A percentile compares a stretch with the other conserved stretches of the same genome.
Conservation (phyloP, 2,113 vertebrate species). For the Camelus dromedarius region DNA sequence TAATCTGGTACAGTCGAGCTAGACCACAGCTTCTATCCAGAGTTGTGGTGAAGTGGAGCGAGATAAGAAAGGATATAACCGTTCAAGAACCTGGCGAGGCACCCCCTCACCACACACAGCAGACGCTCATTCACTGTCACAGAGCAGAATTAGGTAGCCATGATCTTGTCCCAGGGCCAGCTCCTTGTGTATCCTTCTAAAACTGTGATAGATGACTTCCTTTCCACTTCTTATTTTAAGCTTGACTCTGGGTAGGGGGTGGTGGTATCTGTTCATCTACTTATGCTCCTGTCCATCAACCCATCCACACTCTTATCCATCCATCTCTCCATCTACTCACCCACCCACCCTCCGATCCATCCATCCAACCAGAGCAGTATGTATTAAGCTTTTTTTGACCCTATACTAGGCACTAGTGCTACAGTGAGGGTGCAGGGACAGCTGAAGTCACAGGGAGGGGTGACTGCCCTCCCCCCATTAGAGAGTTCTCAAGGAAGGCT, state of each 20-base stretch:
- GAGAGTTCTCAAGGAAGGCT: background rate
- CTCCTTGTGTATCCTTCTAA: background rate
- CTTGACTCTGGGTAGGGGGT: rapidly evolving
- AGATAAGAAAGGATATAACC: rapidly evolving
- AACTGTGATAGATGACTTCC: background rate
- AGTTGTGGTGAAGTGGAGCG: background rate
- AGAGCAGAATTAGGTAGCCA: background rate
- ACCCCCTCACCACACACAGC: rapidly evolving
- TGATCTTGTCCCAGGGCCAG: rapidly evolving
- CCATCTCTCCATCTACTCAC: too few relatives aligned
- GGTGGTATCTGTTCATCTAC: background rate
- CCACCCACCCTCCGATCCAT: background rate
- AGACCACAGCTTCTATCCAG: background rate
- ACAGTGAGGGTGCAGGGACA: background rate
- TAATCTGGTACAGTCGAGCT: background rate
- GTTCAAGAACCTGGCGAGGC: rapidly evolving
- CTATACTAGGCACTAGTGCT: too few relatives aligned
- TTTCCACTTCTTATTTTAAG: background rate
- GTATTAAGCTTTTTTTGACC: background rate
- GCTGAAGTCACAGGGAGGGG: too few relatives aligned
- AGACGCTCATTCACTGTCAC: rapidly evolving
- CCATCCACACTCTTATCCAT: too few relatives aligned
- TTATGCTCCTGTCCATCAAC: rapidly evolving
- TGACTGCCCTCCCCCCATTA: rapidly evolving
- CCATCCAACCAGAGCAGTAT: background rate